Evolutionary conservation across 2,888 invertebrate genomes (phyloP), one percentile per base, ranked within the genome.

Genomic region (Itoplectis maculator): DNA sequence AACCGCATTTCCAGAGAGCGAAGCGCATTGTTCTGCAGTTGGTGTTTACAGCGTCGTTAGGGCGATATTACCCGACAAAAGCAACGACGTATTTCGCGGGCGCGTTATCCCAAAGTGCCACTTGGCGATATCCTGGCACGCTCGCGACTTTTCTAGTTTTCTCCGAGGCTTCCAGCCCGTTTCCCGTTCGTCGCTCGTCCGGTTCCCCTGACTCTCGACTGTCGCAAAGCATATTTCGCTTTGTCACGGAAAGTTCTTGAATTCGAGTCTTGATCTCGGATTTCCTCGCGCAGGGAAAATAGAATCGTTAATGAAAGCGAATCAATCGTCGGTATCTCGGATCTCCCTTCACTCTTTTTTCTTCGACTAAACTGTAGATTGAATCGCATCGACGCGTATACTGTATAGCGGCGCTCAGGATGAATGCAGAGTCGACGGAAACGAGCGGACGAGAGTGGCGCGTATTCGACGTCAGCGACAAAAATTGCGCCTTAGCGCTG

Each of bases 381-480:
- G 69, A 69, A 51, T 77, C 35, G 49, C 29, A 29, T 47, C 45
- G 23, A 66, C 35, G 15, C 56, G 15, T 54, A 65, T 18, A 51
- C 35, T 74, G 54, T 74, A 45, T 45, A 72, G 49, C 54, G 23
- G 40, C 8, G 40, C 9, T 40, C 29, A n/a, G 74, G 54, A 54
- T 37, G 29, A 75, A 56, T 4, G 40, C 42, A 42, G 42, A 23
- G 45, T 15, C 37, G 42, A 69, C 54, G 51, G 40, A 18, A 65
- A 65, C 13, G 68, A 56, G 35, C 29, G 3, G 29, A 23, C 37
- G 42, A 29, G 35, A 20, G 15, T 11, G 23, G 11, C 23, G 23
- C 61, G n/a, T 45, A 66, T 42, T 54, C 54, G 47, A n/a, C 65
- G 72, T 84, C 78, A 78, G 72, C 75, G 75, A 72, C 79, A 82